Percentiles rank a stretch among this genome's conserved stretches.
Conservation (phyloP, 2,888 invertebrate genomes). For the Lucinisca nassula region DNA sequence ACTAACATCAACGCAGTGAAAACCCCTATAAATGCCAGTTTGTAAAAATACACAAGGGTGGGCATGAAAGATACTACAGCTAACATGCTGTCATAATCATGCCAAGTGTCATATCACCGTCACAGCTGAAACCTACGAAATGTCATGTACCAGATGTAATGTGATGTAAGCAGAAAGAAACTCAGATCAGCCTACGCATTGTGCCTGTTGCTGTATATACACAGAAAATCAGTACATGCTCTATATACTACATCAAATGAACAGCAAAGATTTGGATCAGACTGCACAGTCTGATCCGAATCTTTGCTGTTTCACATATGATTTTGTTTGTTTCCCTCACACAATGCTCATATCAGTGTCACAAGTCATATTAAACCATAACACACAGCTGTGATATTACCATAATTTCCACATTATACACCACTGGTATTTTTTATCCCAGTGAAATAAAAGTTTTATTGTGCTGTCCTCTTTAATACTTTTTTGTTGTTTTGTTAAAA, state of each 20-base stretch:
- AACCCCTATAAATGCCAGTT: neutral
- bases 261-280: no score
- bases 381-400: neutral
- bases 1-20: neutral
- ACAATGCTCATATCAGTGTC: neutral
- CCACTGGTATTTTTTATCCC: neutral
- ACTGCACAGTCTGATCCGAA: no score
- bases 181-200: no score
- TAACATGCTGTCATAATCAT: neutral
- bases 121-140: neutral
- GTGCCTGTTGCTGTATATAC: no score
- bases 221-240: no score
- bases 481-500: neutral
- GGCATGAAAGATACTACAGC: neutral
- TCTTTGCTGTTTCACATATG: no score
- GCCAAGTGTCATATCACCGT: conserved; percentile 5
- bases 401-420: neutral
- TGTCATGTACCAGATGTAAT: neutral
- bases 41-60: conserved; percentile 4
- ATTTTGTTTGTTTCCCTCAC: neutral
- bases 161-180: no score
- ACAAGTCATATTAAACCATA: neutral
- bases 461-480: neutral
- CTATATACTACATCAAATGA: no score
- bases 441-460: neutral